Evolutionary conservation across 64 coral and sea anemone species (phyloP), one percentile per base, ranked within the genome.

Genomic region (Hydrozoanthus tunicans): DNA sequence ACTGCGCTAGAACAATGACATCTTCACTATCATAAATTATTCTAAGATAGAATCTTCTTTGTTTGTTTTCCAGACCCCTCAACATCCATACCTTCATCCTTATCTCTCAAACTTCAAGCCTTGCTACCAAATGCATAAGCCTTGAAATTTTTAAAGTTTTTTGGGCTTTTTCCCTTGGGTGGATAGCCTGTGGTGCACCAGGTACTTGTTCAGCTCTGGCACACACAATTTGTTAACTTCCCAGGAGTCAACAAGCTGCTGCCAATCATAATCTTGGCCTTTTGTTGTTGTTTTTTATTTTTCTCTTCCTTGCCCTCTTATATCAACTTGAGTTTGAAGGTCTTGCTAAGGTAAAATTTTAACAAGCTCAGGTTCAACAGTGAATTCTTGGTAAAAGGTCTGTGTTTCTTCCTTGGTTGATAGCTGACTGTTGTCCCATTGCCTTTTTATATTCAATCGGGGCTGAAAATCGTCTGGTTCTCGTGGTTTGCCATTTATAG

Each of bases 181-280:
- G 59, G 81, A 62, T 83, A 83, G 81, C 58, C 58, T 25, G 64
- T 85, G 62, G 82, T 86, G 82, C 64, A 68, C 82, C 61, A 86
- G 82, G 82, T 70, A 86, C 82, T 84, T 84, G 81, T 84, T 84
- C 81, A 84, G 81, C 81, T 4, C 81, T 84, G 81, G 81, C 62
- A 84, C 82, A 67, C 63, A 6, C 62, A 65, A 68, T 7, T 67
- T 67, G 17, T 43, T 86, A 65, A 67, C 17, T 11, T 68, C 23
- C 63, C 61, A 9, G 23, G 77, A 79, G 12, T 67, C 52, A 53
- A 77, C 53, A 9, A 53, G 32, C 32, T 43, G 32, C 32, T 43
- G 32, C 32, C 32, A 43, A 43, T 43, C 32, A 43, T 43, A 43
- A 43, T 43, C 32, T 43, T 43, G 27, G 52, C 52, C 52, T 54